Conservation (phyloP, 1,140 invertebrate genomes). For the Lucilia sericata region DNA sequence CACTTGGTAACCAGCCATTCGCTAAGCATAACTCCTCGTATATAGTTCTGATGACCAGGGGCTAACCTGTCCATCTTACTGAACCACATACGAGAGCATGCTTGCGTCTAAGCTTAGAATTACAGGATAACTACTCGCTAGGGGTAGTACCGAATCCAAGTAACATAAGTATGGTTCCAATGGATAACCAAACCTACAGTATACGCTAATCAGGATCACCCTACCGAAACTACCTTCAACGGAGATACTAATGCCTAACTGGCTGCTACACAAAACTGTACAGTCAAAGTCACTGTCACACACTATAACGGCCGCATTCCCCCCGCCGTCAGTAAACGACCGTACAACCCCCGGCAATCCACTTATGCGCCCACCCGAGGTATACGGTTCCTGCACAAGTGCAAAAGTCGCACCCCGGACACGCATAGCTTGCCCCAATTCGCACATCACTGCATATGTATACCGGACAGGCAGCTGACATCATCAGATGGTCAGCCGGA, state of each 20-base stretch:
- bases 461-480: not conserved
- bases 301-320: not conserved
- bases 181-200: slow-evolving; percentile 44
- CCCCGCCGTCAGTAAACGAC: slow-evolving; percentile 27
- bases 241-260: not conserved
- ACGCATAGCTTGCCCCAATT: not conserved
- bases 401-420: not conserved
- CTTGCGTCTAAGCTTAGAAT: slow-evolving; percentile 29
- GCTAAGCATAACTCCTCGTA: too few relatives aligned
- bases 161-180: slow-evolving; percentile 46
- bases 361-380: not conserved
- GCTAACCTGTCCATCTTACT: too few relatives aligned
- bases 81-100: not conserved
- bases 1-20: not conserved
- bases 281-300: slow-evolving; percentile 14
- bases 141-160: slow-evolving; percentile 46
- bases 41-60: too few relatives aligned
- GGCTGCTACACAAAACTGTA: not conserved
- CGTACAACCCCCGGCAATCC: not conserved
- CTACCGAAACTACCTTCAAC: not conserved
- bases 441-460: not conserved
- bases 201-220: slow-evolving; percentile 36
- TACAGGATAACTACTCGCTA: slow-evolving; percentile 29
- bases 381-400: not conserved
- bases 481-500: not conserved